A percentile compares a stretch with the other conserved stretches of the same genome.
Conservation (phyloP, 1,140 invertebrate species). For the Chionoecetes opilio region DNA sequence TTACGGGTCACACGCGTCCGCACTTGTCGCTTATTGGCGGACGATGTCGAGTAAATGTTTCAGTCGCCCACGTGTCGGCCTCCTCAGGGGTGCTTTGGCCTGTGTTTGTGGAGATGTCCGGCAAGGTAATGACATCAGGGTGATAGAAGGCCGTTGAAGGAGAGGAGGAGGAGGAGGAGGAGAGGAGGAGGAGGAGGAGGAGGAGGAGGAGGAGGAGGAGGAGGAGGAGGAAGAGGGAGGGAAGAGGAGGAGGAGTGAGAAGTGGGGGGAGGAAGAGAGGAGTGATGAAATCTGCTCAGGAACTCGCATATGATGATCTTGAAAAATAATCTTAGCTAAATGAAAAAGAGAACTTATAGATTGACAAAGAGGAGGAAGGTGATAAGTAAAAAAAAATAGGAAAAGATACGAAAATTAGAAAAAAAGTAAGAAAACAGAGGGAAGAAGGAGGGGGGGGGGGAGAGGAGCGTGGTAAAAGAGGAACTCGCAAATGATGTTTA, state of each 20-base stretch:
- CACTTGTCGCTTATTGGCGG: not conserved
- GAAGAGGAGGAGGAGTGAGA: not conserved
- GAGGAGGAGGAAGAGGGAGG: not conserved
- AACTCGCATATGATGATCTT: too few relatives aligned
- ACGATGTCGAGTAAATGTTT: not conserved
- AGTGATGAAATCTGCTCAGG: too few relatives aligned
- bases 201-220: not conserved
- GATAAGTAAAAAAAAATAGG: too few relatives aligned
- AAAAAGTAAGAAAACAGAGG: too few relatives aligned
- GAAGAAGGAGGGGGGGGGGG: too few relatives aligned
- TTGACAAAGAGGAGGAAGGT: too few relatives aligned
- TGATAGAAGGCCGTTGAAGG: not conserved
- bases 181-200: not conserved
- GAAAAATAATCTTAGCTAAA: too few relatives aligned
- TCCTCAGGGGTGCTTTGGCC: not conserved
- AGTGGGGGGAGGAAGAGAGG: not conserved
- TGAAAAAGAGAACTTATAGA: too few relatives aligned
- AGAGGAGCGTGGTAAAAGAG: too few relatives aligned
- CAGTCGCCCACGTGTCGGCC: not conserved
- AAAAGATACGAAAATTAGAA: too few relatives aligned
- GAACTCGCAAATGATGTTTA: too few relatives aligned
- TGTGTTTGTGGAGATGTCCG: conserved; percentile 4
- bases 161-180: not conserved
- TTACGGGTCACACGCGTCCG: not conserved
- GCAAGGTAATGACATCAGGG: not conserved